Percentiles rank a stretch among this genome's conserved stretches.
These are phyloP conservation scores for Holacanthus passer DNA, from an alignment of 2,113 vertebrate species.

Conservation along the genomic window DNA sequence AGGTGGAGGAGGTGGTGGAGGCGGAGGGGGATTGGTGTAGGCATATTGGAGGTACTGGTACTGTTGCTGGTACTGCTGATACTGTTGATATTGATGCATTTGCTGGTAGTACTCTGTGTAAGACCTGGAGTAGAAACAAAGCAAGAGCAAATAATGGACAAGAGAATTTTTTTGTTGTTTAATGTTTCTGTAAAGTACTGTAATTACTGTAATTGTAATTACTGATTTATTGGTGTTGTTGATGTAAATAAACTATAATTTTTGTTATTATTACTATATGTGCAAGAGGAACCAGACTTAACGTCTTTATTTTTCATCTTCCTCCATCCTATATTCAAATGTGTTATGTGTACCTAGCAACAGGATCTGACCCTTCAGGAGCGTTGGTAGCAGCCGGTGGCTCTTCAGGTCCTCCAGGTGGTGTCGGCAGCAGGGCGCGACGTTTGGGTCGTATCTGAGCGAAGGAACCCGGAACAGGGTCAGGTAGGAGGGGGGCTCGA, in stretches of 20 bases:
- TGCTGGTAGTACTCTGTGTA: slow-evolving; percentile 87
- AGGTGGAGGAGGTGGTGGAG: slow-evolving; percentile 74
- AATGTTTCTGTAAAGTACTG: background rate
- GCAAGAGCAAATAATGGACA: background rate
- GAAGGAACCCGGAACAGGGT: slow-evolving; percentile 82
- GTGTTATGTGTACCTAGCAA: slow-evolving; percentile 78
- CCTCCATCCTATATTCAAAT: background rate
- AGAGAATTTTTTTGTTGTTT: background rate
- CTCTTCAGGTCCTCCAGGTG: slow-evolving; percentile 82
- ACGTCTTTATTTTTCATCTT: background rate
- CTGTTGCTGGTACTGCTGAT: slow-evolving; percentile 86
- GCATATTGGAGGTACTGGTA: slow-evolving; percentile 86
- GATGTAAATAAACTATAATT: background rate
- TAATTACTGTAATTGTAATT: background rate
- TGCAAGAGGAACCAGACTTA: background rate
- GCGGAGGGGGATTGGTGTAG: slow-evolving; percentile 81
- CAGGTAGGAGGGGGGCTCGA: slow-evolving; percentile 81
- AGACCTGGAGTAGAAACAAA: slow-evolving; percentile 69
- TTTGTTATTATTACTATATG: background rate
- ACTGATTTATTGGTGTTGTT: background rate
- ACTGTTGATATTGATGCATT: slow-evolving; percentile 86
- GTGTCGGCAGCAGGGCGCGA: slow-evolving; percentile 84
- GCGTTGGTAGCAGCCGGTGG: slow-evolving; percentile 52
- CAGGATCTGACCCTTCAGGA: slow-evolving; percentile 81
- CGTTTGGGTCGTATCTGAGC: slow-evolving; percentile 80